Evolutionary conservation across 2,113 vertebrate genomes (phyloP), one percentile per base, ranked within the genome.

Genomic region (Chelonoidis abingdonii): DNA sequence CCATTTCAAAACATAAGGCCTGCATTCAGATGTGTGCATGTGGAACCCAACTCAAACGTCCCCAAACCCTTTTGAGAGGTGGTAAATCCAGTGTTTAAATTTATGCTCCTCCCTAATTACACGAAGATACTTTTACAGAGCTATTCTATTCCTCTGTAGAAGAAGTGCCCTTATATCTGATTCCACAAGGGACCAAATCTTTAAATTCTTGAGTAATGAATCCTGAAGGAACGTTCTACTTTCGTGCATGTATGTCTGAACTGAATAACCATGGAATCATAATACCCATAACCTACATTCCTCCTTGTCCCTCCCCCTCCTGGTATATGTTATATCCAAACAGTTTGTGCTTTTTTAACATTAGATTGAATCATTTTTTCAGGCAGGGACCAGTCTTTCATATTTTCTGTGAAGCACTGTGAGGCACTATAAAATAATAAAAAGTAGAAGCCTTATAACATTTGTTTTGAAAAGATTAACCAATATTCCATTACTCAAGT

Each of bases 231-330:
- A 9, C 13, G 12, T 27, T 54, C 75, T 84, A 44, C 21, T 21
- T 17, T 49, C 62, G 31, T 65, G 56, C 25, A 5, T 5, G 3
- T 8, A 4, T 47, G 19, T 38, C 53, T 87, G 38, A 57, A 56
- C 19, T 79, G 13, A 14, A 17, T n/a, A 6, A 2, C 44, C 52
- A 14, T 1, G 4, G 17, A 11, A 44, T 83, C 54, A 49, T 22
- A 76, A 7, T 65, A 4, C 27, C 9, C 31, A 12, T 8, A 25
- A 90, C 57, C 59, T 59, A 50, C 12, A 22, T 7, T 54, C 27
- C 47, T 49, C 50, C 22, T 82, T 0, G 0, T 47, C 52, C 80
- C 54, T 41, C n/a, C 3, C 10, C 13, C 9, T 22, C 4, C n/a
- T 35, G 49, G 49, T 11, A 5, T 75, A 41, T 75, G 38, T 38